These are phyloP conservation scores for Platycnemis pennipes DNA, from an alignment of 2,888 invertebrate species.

Conservation along the genomic window DNA sequence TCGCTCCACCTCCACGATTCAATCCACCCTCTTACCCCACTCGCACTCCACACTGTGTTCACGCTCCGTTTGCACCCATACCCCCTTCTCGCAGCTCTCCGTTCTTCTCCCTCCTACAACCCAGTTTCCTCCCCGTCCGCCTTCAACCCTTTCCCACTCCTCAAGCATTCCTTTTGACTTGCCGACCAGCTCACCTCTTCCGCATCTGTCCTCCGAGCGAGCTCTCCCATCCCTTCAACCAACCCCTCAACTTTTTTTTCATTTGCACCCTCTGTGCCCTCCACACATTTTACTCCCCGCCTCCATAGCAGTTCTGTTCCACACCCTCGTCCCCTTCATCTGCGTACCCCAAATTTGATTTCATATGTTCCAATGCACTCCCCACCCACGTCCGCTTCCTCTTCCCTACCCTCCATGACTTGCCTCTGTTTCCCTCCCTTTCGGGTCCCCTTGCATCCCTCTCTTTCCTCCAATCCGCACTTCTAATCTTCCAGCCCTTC, in stretches of 20 bases:
- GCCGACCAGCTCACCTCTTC: slow-evolving; percentile 53
- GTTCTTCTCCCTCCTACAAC: neutral
- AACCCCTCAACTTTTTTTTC: neutral
- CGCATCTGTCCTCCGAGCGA: slow-evolving; percentile 13
- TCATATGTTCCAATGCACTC: slow-evolving; percentile 65
- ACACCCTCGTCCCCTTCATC: slow-evolving; percentile 48
- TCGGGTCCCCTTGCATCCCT: neutral
- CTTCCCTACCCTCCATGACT: neutral
- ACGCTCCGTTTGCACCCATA: neutral
- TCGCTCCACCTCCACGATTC: neutral
- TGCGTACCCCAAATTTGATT: slow-evolving; percentile 63
- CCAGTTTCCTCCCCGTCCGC: neutral
- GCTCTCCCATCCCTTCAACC: neutral
- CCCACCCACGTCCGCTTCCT: neutral
- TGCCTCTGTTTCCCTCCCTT: neutral
- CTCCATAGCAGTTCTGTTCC: slow-evolving; percentile 31
- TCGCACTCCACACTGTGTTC: neutral
- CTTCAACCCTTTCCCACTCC: neutral
- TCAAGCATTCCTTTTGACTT: slow-evolving; percentile 56
- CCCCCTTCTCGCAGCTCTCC: neutral
- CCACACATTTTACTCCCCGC: neutral
- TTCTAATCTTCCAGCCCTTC: neutral
- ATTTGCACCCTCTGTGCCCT: neutral
- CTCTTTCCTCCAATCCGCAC: neutral
- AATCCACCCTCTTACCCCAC: neutral